These are phyloP conservation scores for Leptura quadrifasciata DNA, from an alignment of 2,888 invertebrate species.

Conservation along the genomic window DNA sequence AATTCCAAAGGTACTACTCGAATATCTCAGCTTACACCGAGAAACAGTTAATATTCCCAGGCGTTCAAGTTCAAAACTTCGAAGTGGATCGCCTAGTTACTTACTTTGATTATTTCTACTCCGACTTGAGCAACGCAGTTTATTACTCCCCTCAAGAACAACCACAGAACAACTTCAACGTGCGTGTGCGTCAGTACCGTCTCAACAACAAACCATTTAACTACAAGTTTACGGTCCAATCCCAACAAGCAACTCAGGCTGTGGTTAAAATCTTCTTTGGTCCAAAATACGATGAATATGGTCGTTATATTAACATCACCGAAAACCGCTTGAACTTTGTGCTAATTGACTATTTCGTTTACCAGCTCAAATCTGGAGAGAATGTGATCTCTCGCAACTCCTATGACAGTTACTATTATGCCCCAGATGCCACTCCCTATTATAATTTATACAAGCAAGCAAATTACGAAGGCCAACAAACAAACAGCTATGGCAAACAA, in stretches of 20 bases:
- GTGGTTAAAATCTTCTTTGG: slow-evolving; percentile 81
- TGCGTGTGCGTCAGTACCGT: slow-evolving; percentile 81
- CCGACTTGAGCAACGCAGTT: slow-evolving; percentile 78
- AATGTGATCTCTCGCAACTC: slow-evolving; percentile 83
- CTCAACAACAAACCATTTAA: slow-evolving; percentile 83
- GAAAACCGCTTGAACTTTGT: slow-evolving; percentile 79
- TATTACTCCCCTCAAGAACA: slow-evolving; percentile 71
- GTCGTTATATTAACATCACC: slow-evolving; percentile 75
- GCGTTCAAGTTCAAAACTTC: slow-evolving; percentile 78
- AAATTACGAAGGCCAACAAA: slow-evolving; percentile 73
- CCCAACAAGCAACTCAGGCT: slow-evolving; percentile 77
- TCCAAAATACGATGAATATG: slow-evolving; percentile 80
- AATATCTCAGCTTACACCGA: slow-evolving; percentile 78
- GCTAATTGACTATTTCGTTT: slow-evolving; percentile 78
- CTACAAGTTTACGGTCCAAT: slow-evolving; percentile 77
- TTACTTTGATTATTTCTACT: slow-evolving; percentile 80
- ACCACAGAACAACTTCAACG: slow-evolving; percentile 69
- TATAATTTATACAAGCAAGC: slow-evolving; percentile 79
- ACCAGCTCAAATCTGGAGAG: slow-evolving; percentile 79
- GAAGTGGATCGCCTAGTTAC: slow-evolving; percentile 81
- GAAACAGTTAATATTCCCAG: slow-evolving; percentile 77
- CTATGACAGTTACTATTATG: slow-evolving; percentile 79
- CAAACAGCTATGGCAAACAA: slow-evolving; percentile 68
- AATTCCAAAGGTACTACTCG: slow-evolving; percentile 79
- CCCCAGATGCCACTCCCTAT: slow-evolving; percentile 80